Evolutionary conservation across 1,140 invertebrate genomes (phyloP).

Genomic region (Drosophila biarmipes): DNA sequence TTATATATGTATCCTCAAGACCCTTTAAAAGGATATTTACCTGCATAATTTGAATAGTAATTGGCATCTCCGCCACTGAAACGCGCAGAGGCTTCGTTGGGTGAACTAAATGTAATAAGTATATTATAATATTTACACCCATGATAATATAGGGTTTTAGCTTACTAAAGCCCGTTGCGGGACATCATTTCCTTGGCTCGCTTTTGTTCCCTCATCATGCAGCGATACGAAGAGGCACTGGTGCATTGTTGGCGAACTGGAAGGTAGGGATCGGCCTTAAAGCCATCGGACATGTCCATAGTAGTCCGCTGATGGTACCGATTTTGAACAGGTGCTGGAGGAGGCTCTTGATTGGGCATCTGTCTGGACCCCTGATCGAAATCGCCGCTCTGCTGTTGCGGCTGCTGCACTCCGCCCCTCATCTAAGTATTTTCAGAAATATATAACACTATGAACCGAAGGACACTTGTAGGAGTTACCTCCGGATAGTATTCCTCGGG

Average conservation of each 20-base stretch:
- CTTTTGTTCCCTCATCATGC: constrained; percentile 5
- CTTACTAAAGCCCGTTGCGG: constrained; percentile 57
- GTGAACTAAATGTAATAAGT: constrained; percentile 10
- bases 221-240: constrained; percentile 35
- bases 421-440: background rate
- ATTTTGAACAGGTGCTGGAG: background rate
- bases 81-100: constrained; percentile 14
- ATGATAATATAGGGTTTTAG: background rate
- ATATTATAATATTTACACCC: background rate
- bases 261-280: background rate
- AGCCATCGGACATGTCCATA: constrained; percentile 10
- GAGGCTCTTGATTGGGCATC: background rate
- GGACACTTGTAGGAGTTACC: background rate
- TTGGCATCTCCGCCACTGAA: constrained; percentile 24
- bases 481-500: constrained; percentile 43
- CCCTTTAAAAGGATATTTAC: background rate
- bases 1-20: no score
- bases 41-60: constrained; percentile 4
- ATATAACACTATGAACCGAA: background rate
- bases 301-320: background rate
- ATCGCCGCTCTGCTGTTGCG: background rate
- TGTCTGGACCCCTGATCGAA: background rate
- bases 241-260: background rate
- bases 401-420: constrained; percentile 1
- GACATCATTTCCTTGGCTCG: constrained; percentile 37